A percentile compares a stretch with the other conserved stretches of the same genome.
phyloP scores from a whole-genome alignment of 1,140 invertebrate species.

The Nautilus pompilius region DNA sequence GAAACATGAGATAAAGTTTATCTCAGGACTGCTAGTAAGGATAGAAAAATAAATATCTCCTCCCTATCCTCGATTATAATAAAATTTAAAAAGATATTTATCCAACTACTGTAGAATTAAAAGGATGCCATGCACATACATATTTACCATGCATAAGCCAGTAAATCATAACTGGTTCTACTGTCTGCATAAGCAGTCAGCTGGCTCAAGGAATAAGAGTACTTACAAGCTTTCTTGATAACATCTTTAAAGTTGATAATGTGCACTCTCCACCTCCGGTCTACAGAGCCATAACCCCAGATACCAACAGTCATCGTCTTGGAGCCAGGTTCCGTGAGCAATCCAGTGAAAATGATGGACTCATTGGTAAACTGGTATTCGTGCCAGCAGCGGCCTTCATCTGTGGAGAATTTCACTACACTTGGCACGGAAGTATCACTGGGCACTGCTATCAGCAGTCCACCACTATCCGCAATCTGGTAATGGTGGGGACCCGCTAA shows the following conservation, averaged over 20 bases:
- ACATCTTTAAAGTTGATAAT: constrained; percentile 45
- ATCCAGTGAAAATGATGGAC: constrained; percentile 85
- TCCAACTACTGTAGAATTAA: no score
- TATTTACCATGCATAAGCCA: no score
- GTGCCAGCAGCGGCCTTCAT: constrained; percentile 53
- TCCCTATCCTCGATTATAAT: no score
- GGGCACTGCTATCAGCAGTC: constrained; percentile 49
- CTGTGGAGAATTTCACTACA: constrained; percentile 57
- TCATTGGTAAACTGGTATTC: constrained; percentile 46
- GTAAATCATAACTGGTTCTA: no score
- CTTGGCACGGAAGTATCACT: constrained; percentile 78
- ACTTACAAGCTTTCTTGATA: constrained; percentile 41
- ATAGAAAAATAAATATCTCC: no score
- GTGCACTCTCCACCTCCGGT: constrained; percentile 40
- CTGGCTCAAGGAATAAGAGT: no score
- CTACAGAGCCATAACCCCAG: constrained; percentile 64
- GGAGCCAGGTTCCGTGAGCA: constrained; percentile 57
- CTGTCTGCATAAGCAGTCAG: no score
- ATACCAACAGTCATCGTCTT: constrained; percentile 68
- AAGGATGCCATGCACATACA: no score
- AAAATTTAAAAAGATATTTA: no score
- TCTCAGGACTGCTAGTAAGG: no score
- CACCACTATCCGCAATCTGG: constrained; percentile 52
- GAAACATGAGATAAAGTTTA: no score
- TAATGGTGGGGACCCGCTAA: constrained; percentile 51